Percentiles rank a stretch among this genome's conserved stretches.
These are phyloP conservation scores for Coilia nasus DNA, from an alignment of 2,797 vertebrate genomes.

Conservation along the genomic window DNA sequence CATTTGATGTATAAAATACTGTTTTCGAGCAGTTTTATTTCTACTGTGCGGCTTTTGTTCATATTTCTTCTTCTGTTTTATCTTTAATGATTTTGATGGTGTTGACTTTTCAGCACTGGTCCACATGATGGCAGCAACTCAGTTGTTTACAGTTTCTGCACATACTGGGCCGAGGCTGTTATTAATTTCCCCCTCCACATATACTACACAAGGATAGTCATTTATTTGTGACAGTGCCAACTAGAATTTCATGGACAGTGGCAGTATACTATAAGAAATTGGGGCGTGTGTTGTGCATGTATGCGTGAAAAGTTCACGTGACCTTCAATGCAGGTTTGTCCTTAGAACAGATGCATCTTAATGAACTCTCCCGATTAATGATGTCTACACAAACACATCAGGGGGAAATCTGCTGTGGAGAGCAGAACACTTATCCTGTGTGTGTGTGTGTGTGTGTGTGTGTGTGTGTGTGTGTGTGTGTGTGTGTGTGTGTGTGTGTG, in stretches of 20 bases:
- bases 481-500: no score
- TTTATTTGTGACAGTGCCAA: background rate
- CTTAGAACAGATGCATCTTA: background rate
- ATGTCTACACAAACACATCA: background rate
- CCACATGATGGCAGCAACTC: slow-evolving; percentile 2
- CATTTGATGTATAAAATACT: no score
- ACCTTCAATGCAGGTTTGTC: background rate
- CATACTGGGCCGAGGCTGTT: background rate
- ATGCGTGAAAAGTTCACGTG: background rate
- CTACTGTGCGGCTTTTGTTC: no score
- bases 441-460: no score
- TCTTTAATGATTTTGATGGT: background rate
- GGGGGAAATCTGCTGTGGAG: slow-evolving; percentile 9
- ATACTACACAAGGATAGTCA: background rate
- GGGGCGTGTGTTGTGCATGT: background rate
- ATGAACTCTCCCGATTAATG: background rate
- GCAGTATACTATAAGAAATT: background rate
- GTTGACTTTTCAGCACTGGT: background rate
- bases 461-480: no score
- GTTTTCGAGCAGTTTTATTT: no score
- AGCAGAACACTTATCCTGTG: background rate
- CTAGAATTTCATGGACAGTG: background rate
- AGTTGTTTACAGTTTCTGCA: background rate
- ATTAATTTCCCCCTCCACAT: background rate
- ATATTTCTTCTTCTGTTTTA: no score